Percentiles rank a stretch among this genome's conserved stretches.
Evolutionary conservation across 2,113 vertebrate genomes (phyloP).

Genomic region (Noturus placidus): DNA sequence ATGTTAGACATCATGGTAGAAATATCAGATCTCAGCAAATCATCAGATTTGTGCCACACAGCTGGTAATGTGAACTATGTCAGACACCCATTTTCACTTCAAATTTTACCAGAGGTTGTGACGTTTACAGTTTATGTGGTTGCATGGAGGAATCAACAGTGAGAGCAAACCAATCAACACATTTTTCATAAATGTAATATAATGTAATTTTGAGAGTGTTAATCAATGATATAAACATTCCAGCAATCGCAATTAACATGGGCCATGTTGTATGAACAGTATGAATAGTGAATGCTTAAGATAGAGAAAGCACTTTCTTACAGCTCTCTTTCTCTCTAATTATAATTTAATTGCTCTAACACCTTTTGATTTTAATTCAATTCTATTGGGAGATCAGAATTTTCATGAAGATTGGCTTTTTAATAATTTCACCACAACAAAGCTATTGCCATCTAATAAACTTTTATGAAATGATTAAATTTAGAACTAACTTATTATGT

Average conservation of each 20-base stretch:
- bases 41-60: neutral
- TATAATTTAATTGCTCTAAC: neutral
- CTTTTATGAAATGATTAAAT: neutral
- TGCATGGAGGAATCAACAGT: neutral
- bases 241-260: neutral
- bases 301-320: neutral
- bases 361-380: neutral
- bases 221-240: neutral
- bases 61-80: no score
- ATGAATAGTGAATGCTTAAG: neutral
- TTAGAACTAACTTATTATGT: neutral
- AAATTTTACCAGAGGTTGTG: neutral
- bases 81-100: neutral
- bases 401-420: neutral
- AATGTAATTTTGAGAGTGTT: neutral
- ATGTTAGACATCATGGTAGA: neutral
- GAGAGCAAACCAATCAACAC: neutral
- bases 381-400: neutral
- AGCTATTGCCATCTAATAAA: neutral
- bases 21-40: neutral
- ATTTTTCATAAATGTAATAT: neutral
- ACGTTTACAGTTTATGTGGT: neutral
- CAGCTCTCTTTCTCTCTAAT: neutral
- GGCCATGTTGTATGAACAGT: neutral
- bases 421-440: neutral